These are phyloP conservation scores for Amphiprion ocellaris DNA, from an alignment of 2,113 vertebrate genomes.

Conservation along the genomic window DNA sequence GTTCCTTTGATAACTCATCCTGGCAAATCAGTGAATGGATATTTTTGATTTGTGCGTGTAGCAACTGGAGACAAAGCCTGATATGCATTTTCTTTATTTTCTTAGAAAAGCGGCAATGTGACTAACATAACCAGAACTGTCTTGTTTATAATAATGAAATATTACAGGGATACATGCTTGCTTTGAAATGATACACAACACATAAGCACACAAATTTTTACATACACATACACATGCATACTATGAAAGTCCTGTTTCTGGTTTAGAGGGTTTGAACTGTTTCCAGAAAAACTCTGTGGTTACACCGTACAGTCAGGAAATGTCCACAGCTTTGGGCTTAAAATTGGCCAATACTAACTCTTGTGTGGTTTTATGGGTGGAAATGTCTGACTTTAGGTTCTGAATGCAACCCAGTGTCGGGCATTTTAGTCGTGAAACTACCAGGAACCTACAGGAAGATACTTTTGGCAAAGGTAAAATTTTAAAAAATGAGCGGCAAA, in stretches of 20 bases:
- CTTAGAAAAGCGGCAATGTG: slow-evolving; percentile 74
- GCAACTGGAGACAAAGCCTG: not conserved
- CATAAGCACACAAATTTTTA: slow-evolving; percentile 52
- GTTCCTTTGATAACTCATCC: not conserved
- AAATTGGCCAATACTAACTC: slow-evolving; percentile 54
- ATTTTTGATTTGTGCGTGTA: not conserved
- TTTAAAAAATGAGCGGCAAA: slow-evolving; percentile 24
- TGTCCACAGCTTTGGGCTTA: slow-evolving; percentile 63
- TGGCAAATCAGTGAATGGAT: not conserved
- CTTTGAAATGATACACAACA: slow-evolving; percentile 84
- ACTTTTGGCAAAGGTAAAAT: slow-evolving; percentile 39
- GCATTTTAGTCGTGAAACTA: slow-evolving; percentile 74
- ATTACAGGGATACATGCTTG: slow-evolving; percentile 73
- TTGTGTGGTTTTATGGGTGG: slow-evolving; percentile 64
- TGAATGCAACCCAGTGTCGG: slow-evolving; percentile 52
- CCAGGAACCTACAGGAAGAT: slow-evolving; percentile 62
- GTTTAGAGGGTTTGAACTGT: slow-evolving; percentile 15
- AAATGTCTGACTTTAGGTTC: slow-evolving; percentile 85
- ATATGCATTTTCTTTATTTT: slow-evolving; percentile 76
- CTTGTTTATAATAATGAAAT: slow-evolving; percentile 71
- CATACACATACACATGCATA: slow-evolving; percentile 42
- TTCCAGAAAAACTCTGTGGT: slow-evolving; percentile 54
- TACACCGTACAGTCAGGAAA: slow-evolving; percentile 68
- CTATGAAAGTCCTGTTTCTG: slow-evolving; percentile 35
- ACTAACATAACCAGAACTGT: slow-evolving; percentile 67